A percentile compares a stretch with the other conserved stretches of the same genome.
phyloP scores from a whole-genome alignment of 2,113 vertebrate species.

The Hirundichthys speculiger region DNA sequence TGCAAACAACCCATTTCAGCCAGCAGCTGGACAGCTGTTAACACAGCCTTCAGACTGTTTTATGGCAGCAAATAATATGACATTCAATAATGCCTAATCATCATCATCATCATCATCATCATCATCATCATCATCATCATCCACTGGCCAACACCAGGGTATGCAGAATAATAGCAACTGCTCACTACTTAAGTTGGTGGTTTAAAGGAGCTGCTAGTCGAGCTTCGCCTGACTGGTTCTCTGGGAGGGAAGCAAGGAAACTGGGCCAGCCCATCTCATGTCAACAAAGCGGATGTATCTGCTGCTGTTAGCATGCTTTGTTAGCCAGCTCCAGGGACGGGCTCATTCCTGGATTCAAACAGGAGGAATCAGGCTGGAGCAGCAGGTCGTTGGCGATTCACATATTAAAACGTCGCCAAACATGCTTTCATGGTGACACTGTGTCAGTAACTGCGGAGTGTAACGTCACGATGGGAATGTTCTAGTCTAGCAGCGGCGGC shows the following conservation, averaged over 20 bases:
- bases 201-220: constrained; percentile 15
- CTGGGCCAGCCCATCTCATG: constrained; percentile 63
- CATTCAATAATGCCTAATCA: too few relatives aligned
- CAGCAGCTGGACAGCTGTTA: too few relatives aligned
- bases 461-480: constrained; percentile 42
- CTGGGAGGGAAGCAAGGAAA: constrained; percentile 54
- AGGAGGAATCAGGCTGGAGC: not conserved
- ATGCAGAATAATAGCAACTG: not conserved
- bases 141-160: too few relatives aligned
- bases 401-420: not conserved
- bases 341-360: constrained; percentile 25
- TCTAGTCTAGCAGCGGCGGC: constrained; percentile 33
- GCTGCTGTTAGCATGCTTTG: constrained; percentile 73
- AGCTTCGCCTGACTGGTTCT: not conserved
- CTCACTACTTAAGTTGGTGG: constrained; percentile 2
- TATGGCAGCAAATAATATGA: too few relatives aligned
- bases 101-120: too few relatives aligned
- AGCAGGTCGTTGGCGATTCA: not conserved
- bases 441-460: constrained; percentile 5
- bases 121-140: too few relatives aligned
- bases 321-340: constrained; percentile 68
- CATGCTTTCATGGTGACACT: not conserved
- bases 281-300: constrained; percentile 79
- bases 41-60: too few relatives aligned
- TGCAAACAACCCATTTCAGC: too few relatives aligned